Conservation (phyloP, 2,113 vertebrate species). For the Tyrannus savana region DNA sequence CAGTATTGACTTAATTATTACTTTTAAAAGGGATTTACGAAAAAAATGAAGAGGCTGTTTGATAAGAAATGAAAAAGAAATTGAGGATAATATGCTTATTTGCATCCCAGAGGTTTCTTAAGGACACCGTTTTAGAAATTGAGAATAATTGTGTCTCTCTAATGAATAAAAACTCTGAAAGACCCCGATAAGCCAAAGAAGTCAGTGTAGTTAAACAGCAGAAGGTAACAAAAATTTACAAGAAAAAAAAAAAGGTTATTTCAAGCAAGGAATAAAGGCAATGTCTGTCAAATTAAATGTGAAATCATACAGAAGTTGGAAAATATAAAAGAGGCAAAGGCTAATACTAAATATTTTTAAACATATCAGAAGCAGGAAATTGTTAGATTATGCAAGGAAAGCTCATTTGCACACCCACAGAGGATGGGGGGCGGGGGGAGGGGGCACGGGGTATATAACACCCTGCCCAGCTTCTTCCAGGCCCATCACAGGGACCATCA, state of each 20-base stretch:
- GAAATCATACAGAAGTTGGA: not conserved
- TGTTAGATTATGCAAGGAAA: not conserved
- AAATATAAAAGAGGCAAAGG: not conserved
- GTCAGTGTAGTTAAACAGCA: not conserved
- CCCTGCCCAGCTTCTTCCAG: not conserved
- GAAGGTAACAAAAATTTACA: not conserved
- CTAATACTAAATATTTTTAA: not conserved
- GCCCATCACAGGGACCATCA: not conserved
- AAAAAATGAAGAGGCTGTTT: not conserved
- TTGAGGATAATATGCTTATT: not conserved
- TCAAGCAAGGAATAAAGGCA: not conserved
- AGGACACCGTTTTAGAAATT: not conserved
- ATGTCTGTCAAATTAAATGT: not conserved
- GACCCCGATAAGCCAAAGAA: not conserved
- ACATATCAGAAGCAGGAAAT: not conserved
- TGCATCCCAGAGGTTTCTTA: not conserved
- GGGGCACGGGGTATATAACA: fast-evolving
- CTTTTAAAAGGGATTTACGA: not conserved
- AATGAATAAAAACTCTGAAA: not conserved
- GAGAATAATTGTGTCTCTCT: not conserved
- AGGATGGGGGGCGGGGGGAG: not conserved
- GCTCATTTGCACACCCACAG: not conserved
- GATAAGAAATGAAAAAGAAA: not conserved
- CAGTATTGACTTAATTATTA: not conserved
- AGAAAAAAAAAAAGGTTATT: not conserved